phyloP scores from a whole-genome alignment of 1,140 invertebrate species.

The Heliconius congener region DNA sequence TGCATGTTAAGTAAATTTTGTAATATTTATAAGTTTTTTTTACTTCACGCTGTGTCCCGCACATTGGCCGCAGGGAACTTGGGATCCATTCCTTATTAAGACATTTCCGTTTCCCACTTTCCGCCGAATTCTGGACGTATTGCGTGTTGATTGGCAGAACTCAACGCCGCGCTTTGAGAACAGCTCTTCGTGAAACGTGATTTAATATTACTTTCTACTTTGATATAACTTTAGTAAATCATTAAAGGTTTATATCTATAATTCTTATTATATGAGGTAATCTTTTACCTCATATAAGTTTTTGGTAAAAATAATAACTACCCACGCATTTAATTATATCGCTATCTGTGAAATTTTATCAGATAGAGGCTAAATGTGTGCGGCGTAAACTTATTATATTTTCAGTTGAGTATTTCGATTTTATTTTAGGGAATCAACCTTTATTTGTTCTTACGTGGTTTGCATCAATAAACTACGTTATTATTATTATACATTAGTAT shows the following conservation, averaged over 20 bases:
- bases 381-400: neutral
- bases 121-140: too few species aligned
- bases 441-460: neutral
- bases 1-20: neutral
- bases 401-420: neutral
- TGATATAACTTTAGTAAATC: too few species aligned
- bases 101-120: too few species aligned
- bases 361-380: neutral
- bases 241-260: too few species aligned
- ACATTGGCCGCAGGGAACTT: too few species aligned
- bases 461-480: neutral
- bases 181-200: too few species aligned
- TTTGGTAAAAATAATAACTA: neutral
- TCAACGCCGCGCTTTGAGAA: too few species aligned
- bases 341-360: constrained; percentile 9
- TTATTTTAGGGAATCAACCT: neutral
- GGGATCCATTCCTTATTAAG: too few species aligned
- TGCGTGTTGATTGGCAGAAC: too few species aligned
- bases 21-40: neutral
- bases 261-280: too few species aligned
- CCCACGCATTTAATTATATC: constrained; percentile 3
- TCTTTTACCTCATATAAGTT: neutral
- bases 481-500: neutral
- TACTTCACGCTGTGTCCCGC: too few species aligned
- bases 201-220: too few species aligned